These are phyloP conservation scores for Paramisgurnus dabryanus DNA, from an alignment of 2,113 vertebrate species.

Conservation along the genomic window DNA sequence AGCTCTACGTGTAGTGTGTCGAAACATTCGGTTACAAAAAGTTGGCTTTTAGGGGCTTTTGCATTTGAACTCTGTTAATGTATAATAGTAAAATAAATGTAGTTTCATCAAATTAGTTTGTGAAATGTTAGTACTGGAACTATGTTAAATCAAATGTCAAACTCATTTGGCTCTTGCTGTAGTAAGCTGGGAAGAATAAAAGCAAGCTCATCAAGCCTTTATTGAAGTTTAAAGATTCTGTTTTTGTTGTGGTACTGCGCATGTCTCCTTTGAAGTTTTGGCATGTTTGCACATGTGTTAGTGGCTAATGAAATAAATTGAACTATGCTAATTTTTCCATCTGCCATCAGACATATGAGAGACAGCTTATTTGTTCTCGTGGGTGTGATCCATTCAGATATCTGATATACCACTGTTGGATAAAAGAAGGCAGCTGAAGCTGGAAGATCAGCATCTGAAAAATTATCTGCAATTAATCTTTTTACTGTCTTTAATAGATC, in stretches of 20 bases:
- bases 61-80: constrained; percentile 16
- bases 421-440: neutral
- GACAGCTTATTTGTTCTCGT: constrained; percentile 43
- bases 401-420: constrained; percentile 28
- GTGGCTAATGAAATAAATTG: constrained; percentile 60
- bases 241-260: constrained; percentile 57
- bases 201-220: constrained; percentile 36
- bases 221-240: constrained; percentile 58
- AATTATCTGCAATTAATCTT: neutral
- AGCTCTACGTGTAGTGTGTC: no score
- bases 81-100: constrained; percentile 15
- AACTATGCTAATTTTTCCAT: constrained; percentile 46
- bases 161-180: constrained; percentile 51
- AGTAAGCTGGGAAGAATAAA: constrained; percentile 60
- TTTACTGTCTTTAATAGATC: no score
- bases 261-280: constrained; percentile 57
- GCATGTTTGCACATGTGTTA: constrained; percentile 54
- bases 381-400: constrained; percentile 23
- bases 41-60: neutral
- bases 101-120: constrained; percentile 27
- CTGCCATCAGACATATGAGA: constrained; percentile 57
- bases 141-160: constrained; percentile 45
- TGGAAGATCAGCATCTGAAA: neutral
- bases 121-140: neutral
- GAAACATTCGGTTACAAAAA: no score